A percentile compares a stretch with the other conserved stretches of the same genome.
phyloP scores from a whole-genome alignment of 2,888 invertebrate genomes.

The Atethmia centrago region DNA sequence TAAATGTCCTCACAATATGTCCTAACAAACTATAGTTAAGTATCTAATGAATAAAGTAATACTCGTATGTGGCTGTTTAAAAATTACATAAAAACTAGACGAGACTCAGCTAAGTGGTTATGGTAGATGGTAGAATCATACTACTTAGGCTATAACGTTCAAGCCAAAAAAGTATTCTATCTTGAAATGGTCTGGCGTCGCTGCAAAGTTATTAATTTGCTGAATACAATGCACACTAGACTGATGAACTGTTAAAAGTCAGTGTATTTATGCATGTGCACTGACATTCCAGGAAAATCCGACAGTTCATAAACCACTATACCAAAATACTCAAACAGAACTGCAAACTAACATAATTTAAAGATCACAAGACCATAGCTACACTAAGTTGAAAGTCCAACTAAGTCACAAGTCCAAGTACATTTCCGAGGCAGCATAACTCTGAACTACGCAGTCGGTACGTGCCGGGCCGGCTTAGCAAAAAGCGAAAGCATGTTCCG shows the following conservation, averaged over 20 bases:
- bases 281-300: not conserved
- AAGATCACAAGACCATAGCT: constrained; percentile 45
- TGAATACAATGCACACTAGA: not conserved
- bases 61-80: not conserved
- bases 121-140: not conserved
- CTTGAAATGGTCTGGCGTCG: not conserved
- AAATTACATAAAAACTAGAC: not conserved
- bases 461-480: constrained; percentile 69
- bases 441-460: constrained; percentile 35
- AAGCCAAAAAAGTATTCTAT: not conserved
- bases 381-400: constrained; percentile 37
- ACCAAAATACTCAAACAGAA: constrained; percentile 29
- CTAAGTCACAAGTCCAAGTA: constrained; percentile 45
- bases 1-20: not conserved
- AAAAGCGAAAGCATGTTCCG: constrained; percentile 81
- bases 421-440: constrained; percentile 47
- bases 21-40: not conserved
- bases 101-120: not conserved
- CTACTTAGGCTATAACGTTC: not conserved
- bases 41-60: not conserved
- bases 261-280: not conserved
- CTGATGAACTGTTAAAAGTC: not conserved
- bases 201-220: not conserved
- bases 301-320: not conserved
- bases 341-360: constrained; percentile 46